Base-by-base conservation (phyloP, 2,888 invertebrate genomes). In the Auanema sp. region DNA sequence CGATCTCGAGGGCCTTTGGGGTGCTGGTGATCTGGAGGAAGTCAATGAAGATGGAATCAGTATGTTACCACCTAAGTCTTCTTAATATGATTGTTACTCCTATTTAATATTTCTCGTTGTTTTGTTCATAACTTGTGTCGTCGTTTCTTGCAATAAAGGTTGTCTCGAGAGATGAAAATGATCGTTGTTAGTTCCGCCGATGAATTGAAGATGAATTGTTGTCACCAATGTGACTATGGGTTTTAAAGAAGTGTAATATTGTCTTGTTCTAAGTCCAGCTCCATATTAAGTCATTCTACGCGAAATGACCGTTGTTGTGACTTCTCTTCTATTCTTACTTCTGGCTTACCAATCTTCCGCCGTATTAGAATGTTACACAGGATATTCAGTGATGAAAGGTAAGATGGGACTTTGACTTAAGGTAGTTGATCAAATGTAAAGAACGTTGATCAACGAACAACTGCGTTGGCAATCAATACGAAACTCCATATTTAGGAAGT, bases 311-410 rank as follows among this genome's bases (percentile, higher is more conserved):
- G 8, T 33, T 33, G 33, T 33, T 33, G 33, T 53, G 59, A 51
- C 23, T 40, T 51, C 59, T 25, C 10, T 60, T 8, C 18, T 66
- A 54, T 51, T 64, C 14, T 44, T 49, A 14, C 6, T 51, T 10
- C n/a, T 16, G 25, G 23, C 53, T 44, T n/a, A 44, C 23, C 8
- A 55, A 14, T 43, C 64, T 14, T 40, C 57, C 16, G 40, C 47
- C 14, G 55, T 59, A 25, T 50, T 72, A 12, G 65, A 66, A 59
- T 72, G 72, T 56, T 72, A 68, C 44, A 66, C 65, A 5, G 72
- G 72, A 23, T 72, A 72, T 60, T 72, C 72, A 6, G 58, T 72
- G n/a, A 66, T 72, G 65, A 70, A 70, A 61, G 72, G 72, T 72
- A 10, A 14, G 33, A 33, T 33, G 8, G 33, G 8, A 33, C 4